A percentile compares a stretch with the other conserved stretches of the same genome.
Conservation (phyloP, 92 coral and sea anemone genomes). For the Parazoanthus swiftii region DNA sequence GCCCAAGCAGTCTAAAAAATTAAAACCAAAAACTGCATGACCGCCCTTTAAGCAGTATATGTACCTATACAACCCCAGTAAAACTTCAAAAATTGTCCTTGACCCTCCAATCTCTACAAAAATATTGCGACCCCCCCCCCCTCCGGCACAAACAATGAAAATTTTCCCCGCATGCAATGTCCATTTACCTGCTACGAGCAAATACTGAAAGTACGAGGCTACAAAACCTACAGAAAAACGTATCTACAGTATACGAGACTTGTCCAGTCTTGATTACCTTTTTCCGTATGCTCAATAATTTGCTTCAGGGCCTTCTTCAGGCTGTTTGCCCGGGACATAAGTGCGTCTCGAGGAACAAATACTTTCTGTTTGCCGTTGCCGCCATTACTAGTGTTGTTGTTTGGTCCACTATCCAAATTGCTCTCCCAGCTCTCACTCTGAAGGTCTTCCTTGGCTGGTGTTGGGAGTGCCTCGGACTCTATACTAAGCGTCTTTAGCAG, state of each 20-base stretch:
- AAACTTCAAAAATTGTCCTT: no score
- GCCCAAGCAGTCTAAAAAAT: no score
- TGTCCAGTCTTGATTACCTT: constrained; percentile 53
- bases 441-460: constrained; percentile 70
- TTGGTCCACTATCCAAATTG: constrained; percentile 27
- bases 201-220: no score
- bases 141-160: no score
- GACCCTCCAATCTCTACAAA: no score
- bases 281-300: constrained; percentile 93
- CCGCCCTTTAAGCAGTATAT: no score
- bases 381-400: constrained; percentile 47
- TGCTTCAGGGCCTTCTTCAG: constrained; percentile 93
- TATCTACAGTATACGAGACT: not conserved
- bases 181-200: no score
- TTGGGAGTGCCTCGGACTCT: constrained; percentile 85
- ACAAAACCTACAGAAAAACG: no score
- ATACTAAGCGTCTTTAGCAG: constrained; percentile 86
- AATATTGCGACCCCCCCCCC: no score
- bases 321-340: constrained; percentile 98
- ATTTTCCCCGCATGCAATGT: no score
- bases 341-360: constrained; percentile 94
- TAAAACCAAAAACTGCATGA: no score
- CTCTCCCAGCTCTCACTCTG: constrained; percentile 52
- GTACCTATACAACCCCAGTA: no score
- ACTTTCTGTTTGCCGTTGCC: constrained; percentile 71